Evolutionary conservation across 2,797 vertebrate genomes (phyloP), one percentile per base, ranked within the genome.

Genomic region (Spheniscus humboldti): DNA sequence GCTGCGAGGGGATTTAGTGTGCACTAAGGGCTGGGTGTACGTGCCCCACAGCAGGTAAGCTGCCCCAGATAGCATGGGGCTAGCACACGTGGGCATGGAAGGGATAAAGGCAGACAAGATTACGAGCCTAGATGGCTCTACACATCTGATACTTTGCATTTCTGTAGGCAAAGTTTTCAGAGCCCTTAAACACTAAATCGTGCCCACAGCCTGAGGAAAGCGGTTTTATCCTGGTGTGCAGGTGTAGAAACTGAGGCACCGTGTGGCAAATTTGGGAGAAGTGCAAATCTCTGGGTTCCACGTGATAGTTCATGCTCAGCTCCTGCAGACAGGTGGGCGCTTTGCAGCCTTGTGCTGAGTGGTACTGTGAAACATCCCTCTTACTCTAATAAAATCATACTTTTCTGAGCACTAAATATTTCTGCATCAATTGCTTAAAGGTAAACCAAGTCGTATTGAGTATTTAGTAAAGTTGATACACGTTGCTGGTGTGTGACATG

Each of bases 311-410:
- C 7, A 7, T 8, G 10, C 39, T 88, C 50, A 53, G 57, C 35
- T 92, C 41, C 56, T 14, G 25, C 68, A 63, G 66, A 25, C 19
- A 43, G 63, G 71, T 12, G 17, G 41, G 41, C 3, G 7, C 68
- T 86, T 69, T 2, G 18, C 7, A 25, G 33, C 68, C 22, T 71
- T 0, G 0, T 56, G 64, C 25, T 1, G 13, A 64, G 53, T 16
- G 30, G 69, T 63, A 8, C 39, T 74, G 62, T 86, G 48, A 88
- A 83, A 73, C 39, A 12, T 72, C 60, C 74, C 39, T 31, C 31
- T 73, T 56, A 48, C 31, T 88, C 37, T 53, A 94, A 91, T 97
- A 96, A 97, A 95, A 52, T 75, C 9, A 11, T 80, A 33, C 24
- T n/a, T 93, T 37, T 64, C 39, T 80, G 43, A 88, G 47, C 47